Evolutionary conservation across 1,140 invertebrate genomes (phyloP), one percentile per base, ranked within the genome.

Genomic region (Drosophila kurseongensis): DNA sequence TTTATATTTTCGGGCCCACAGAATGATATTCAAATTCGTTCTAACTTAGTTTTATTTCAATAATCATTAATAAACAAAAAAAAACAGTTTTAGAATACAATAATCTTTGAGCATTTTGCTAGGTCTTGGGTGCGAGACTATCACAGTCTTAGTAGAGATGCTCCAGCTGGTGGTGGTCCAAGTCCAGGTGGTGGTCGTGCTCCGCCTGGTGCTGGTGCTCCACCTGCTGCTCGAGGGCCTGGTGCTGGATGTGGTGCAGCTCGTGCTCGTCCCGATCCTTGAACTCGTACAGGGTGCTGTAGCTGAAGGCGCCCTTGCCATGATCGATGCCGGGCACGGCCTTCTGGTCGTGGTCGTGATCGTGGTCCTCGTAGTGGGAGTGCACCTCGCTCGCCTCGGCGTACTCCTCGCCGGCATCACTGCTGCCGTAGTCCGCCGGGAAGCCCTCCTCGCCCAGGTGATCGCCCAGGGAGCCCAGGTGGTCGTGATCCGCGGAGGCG

Each of bases 221-320:
- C 16, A 83, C 66, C 27, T 77, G 77, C 62, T 84, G 27, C 44
- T 84, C 81, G 50, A 74, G 42, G 4, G 61, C 45, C 59, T 84
- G 83, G 23, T 85, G 82, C 45, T 86, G 68, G 23, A 86, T 38
- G 27, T 83, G 76, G 0, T 83, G 76, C 29, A 61, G 66, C 16
- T 86, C 82, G 35, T 86, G 82, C 51, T 86, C 83, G 12, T 88
- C 66, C 0, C 82, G 66, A 42, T 91, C 84, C 72, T 91, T 91
- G 67, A 90, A 91, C 69, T 91, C 90, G 41, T 91, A 91, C 23
- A 86, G 68, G 2, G 90, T 91, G 63, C 90, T 91, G 45, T 91
- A 91, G 65, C 89, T 91, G 13, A 91, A 90, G 38, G 90, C 90
- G 2, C 85, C 90, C 58, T 91, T 91, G 78, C 90, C 90, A 38